Conservation (phyloP, 1,140 invertebrate genomes). For the Drosophila oshimai region DNA sequence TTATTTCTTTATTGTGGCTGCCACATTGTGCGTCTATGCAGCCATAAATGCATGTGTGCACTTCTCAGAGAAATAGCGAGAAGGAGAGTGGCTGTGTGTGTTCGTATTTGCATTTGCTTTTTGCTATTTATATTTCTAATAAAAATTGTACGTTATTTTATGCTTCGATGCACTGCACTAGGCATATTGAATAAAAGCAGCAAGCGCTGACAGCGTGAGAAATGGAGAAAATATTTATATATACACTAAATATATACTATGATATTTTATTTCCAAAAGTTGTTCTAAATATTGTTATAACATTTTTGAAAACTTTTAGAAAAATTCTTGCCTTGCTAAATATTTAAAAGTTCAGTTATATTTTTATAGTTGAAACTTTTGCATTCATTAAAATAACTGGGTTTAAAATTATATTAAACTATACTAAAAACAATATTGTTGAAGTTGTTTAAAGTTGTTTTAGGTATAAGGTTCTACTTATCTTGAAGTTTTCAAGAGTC, state of each 20-base stretch:
- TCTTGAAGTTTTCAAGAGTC: too few relatives aligned
- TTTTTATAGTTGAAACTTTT: too few relatives aligned
- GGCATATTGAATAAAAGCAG: slow-evolving; percentile 10
- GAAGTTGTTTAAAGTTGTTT: too few relatives aligned
- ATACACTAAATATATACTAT: neutral
- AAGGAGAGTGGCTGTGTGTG: neutral
- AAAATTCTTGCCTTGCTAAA: too few relatives aligned
- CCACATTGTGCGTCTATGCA: slow-evolving; percentile 46
- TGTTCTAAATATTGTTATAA: too few relatives aligned
- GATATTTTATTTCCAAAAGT: neutral
- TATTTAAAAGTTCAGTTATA: too few relatives aligned
- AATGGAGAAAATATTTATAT: neutral
- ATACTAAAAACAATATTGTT: too few relatives aligned
- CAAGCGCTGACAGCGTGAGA: slow-evolving; percentile 7
- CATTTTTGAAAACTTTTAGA: too few relatives aligned
- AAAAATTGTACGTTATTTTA: slow-evolving; percentile 76
- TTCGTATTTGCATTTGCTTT: slow-evolving; percentile 44
- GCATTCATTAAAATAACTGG: too few relatives aligned
- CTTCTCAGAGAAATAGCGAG: too few relatives aligned
- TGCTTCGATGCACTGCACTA: slow-evolving; percentile 61
- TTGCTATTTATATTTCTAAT: slow-evolving; percentile 77
- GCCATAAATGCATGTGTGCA: slow-evolving; percentile 3
- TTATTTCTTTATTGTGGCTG: slow-evolving; percentile 74
- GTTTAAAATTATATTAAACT: too few relatives aligned
- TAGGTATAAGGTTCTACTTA: too few relatives aligned